Base-by-base conservation (phyloP, 2,888 invertebrate species). In the Sphaeridia pumilis region DNA sequence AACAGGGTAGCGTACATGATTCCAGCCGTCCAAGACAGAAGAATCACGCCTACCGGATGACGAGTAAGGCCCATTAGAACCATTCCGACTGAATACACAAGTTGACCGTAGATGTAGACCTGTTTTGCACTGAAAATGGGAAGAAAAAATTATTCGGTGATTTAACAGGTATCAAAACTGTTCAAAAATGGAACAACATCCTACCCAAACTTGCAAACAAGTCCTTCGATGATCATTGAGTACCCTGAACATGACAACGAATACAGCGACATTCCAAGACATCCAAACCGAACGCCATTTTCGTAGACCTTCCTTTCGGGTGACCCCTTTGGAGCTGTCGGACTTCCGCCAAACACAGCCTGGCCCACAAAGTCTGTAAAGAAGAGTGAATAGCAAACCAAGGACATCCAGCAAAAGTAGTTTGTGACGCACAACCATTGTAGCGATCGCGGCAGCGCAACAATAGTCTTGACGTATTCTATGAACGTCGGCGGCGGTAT, bases 1-100 rank as follows among this genome's bases (percentile, higher is more conserved):
- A 95, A 95, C 25, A 95, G 77, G 0, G 94, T 94, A 14, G 94
- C 92, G 72, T 95, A 95, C 90, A 94, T 92, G 44, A 95, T 83
- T 2, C 95, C 94, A 1, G 94, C 92, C 0, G 89, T 84, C 80
- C 90, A 87, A 61, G 93, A 90, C 70, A 90, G 88, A 36, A 90
- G 68, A 38, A 92, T 81, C 0, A 90, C 89, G 3, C 86, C 86
- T 17, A 80, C 76, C 55, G 79, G 81, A 54, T 85, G 82, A 43
- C 84, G 66, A 1, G 83, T 78, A 5, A 83, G 66, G 0, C 87
- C 89, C 82, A 94, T 84, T 60, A 87, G 69, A 56, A 84, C 74
- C 89, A 93, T 93, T 4, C 94, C 94, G 24, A 78, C 73, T 49
- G 87, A 85, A 71, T 93, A 93, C 44, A 88, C 83, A 57, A 90